Evolutionary conservation across 2,888 invertebrate species (phyloP).

Genomic region (Nowickia ferox): DNA sequence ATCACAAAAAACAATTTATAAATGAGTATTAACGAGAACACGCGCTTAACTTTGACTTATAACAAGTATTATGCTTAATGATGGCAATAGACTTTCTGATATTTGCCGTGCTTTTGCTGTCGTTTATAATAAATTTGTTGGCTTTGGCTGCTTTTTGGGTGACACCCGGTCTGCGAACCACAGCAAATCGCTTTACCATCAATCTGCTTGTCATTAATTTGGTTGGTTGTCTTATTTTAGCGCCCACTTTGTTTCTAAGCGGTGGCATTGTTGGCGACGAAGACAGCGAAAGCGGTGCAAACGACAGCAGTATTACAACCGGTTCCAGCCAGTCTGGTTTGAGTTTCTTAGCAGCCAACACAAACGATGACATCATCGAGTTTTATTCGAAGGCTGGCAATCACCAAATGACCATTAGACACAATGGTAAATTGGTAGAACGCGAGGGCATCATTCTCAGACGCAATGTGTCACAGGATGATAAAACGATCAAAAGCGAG

Average conservation of each 20-base stretch:
- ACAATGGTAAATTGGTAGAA: slow-evolving; percentile 79
- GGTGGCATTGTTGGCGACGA: slow-evolving; percentile 63
- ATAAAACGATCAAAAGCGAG: slow-evolving; percentile 12
- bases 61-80: slow-evolving; percentile 66
- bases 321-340: slow-evolving; percentile 65
- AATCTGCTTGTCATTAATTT: slow-evolving; percentile 83
- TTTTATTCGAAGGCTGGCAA: slow-evolving; percentile 79
- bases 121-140: slow-evolving; percentile 82
- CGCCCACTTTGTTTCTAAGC: slow-evolving; percentile 81
- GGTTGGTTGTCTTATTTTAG: slow-evolving; percentile 81
- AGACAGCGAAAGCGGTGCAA: slow-evolving; percentile 50
- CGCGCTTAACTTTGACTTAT: slow-evolving; percentile 22
- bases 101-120: slow-evolving; percentile 82
- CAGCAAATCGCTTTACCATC: slow-evolving; percentile 83
- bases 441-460: slow-evolving; percentile 78
- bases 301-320: slow-evolving; percentile 58
- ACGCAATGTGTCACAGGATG: slow-evolving; percentile 70
- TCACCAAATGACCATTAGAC: slow-evolving; percentile 79
- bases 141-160: slow-evolving; percentile 83
- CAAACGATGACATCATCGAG: slow-evolving; percentile 79
- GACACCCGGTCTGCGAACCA: slow-evolving; percentile 83
- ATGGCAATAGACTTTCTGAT: slow-evolving; percentile 83
- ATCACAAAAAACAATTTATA: neutral
- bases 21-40: slow-evolving; percentile 30
- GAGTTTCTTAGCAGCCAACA: slow-evolving; percentile 49